Percentiles rank a stretch among this genome's conserved stretches.
phyloP scores from a whole-genome alignment of 2,888 invertebrate genomes.

The Brenthis daphne region DNA sequence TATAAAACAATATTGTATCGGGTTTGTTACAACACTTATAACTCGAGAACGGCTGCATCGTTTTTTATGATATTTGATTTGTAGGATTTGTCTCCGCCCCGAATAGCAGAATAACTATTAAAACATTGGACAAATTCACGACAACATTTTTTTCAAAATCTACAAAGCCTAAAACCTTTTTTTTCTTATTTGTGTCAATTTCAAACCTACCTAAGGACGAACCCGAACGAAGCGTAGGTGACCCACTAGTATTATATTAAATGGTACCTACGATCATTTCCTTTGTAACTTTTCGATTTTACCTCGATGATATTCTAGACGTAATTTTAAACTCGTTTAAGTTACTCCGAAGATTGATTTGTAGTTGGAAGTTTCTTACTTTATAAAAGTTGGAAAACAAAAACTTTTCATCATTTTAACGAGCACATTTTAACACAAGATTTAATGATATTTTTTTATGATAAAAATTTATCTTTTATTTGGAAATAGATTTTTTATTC shows the following conservation, averaged over 20 bases:
- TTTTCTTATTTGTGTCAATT: too few species aligned
- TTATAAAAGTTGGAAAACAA: constrained; percentile 28
- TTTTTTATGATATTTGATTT: too few species aligned
- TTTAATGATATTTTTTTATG: constrained; percentile 1
- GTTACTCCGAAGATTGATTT: constrained; percentile 31
- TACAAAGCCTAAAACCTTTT: too few species aligned
- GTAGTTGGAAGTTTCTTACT: constrained; percentile 24
- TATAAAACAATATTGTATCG: too few species aligned
- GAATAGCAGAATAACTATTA: too few species aligned
- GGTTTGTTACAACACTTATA: too few species aligned
- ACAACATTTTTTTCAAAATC: too few species aligned
- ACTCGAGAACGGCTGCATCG: too few species aligned
- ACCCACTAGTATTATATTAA: background rate
- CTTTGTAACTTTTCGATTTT: constrained; percentile 12
- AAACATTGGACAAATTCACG: too few species aligned
- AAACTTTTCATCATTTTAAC: constrained; percentile 22
- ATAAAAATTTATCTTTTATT: background rate
- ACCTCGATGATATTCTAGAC: constrained; percentile 20
- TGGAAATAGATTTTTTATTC: background rate
- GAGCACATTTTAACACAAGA: constrained; percentile 8
- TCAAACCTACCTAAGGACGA: too few species aligned
- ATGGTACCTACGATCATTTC: constrained; percentile 5
- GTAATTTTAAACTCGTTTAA: constrained; percentile 26
- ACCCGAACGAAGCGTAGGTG: too few species aligned
- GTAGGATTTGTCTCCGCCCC: too few species aligned